Base-by-base conservation (phyloP, 2,888 invertebrate genomes). In the Lutraria lutraria region DNA sequence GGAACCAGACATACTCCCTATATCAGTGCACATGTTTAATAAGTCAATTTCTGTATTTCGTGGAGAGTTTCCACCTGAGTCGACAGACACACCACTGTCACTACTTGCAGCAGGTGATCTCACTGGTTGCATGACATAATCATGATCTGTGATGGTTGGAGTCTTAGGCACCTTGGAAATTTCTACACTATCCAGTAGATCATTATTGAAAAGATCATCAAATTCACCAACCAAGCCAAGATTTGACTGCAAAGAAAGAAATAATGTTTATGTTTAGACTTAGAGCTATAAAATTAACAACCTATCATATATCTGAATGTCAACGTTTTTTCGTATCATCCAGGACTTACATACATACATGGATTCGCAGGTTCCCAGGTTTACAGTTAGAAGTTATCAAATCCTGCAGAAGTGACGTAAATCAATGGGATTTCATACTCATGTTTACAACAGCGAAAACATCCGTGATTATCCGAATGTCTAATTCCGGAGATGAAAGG, bases 21-120 rank as follows among this genome's bases (percentile, higher is more conserved):
- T 85, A 60, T 88, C 88, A 52, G 92, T 86, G 87, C 91, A 89
- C 52, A 84, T 81, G 31, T 92, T 86, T 29, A 83, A 87, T 86
- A 91, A 88, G 52, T 92, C 91, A 21, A 89, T 90, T 56, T 85
- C 89, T 29, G 86, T 85, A 53, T 86, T 89, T 21, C 81, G 85
- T 13, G 94, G 93, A 13, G 94, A 95, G 60, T 93, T 93, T 25
- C 88, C 92, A 34, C 91, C 92, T 25, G 94, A 95, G 82, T 94
- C 93, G 86, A 94, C 56, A 0, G 95, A 95, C 34, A 95, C 93
- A 13, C 95, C 95, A 86, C 95, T 95, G 91, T 95, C 95, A 90
- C 95, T 95, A 16, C 76, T 76, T 88, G 93, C 92, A 6, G 93
- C 87, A 10, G 95, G 95, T 3, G 95, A 95, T 81, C 90, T 93